Conservation (phyloP, 2,113 vertebrate genomes). For the Mandrillus leucophaeus region DNA sequence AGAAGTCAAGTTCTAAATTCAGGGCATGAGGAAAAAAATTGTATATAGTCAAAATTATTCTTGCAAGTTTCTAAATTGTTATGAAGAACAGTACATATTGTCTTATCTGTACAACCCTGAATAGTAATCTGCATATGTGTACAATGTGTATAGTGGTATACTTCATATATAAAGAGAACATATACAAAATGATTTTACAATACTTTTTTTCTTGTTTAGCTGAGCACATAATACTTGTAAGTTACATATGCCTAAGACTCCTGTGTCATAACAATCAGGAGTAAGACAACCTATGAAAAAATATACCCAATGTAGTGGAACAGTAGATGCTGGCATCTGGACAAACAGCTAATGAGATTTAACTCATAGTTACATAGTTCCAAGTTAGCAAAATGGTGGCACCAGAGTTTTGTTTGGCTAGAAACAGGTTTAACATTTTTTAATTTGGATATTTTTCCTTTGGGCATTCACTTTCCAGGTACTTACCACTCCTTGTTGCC, state of each 20-base stretch:
- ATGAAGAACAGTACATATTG: not conserved
- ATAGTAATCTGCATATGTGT: not conserved
- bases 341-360: not conserved
- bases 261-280: not conserved
- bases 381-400: not conserved
- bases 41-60: not conserved
- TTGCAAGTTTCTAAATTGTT: not conserved
- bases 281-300: constrained; percentile 15
- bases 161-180: not conserved
- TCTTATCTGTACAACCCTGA: not conserved
- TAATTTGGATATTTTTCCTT: not conserved
- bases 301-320: not conserved
- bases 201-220: not conserved
- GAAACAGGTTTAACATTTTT: not conserved
- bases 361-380: not conserved
- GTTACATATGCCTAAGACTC: not conserved
- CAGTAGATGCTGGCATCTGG: not conserved
- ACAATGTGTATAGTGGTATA: not conserved
- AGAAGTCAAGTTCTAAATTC: constrained; percentile 4
- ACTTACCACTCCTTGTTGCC: not conserved
- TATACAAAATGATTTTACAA: not conserved
- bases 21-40: not conserved
- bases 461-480: not conserved
- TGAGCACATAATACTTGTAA: not conserved
- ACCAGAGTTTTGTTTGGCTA: constrained; percentile 9